These are phyloP conservation scores for Darevskia mixta DNA, from an alignment of 2,797 vertebrate genomes.

Conservation along the genomic window DNA sequence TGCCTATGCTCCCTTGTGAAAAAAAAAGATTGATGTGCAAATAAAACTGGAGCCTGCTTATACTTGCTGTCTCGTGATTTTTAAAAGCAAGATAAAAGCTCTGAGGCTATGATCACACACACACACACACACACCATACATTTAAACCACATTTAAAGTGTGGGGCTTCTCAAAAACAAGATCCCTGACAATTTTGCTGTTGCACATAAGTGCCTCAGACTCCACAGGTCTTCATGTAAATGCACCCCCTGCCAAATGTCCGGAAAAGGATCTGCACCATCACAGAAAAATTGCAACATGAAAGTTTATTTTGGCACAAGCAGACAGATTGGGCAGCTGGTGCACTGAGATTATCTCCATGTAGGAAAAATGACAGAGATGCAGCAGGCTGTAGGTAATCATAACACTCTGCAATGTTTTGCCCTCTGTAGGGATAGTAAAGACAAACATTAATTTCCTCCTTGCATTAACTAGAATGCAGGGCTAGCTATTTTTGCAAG, in stretches of 20 bases:
- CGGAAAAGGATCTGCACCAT: not conserved
- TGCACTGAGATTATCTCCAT: not conserved
- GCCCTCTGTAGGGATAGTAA: slow-evolving; percentile 1
- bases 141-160: no score
- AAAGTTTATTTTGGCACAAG: slow-evolving; percentile 8
- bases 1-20: not conserved
- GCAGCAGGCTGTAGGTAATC: slow-evolving; percentile 18
- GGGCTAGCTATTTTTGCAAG: not conserved
- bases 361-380: not conserved
- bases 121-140: not conserved
- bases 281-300: not conserved
- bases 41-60: not conserved
- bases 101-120: not conserved
- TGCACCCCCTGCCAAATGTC: not conserved
- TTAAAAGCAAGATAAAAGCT: not conserved
- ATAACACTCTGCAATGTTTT: slow-evolving; percentile 22
- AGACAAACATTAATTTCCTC: slow-evolving; percentile 46
- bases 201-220: not conserved
- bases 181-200: not conserved
- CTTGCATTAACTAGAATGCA: slow-evolving; percentile 30
- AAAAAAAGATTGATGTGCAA: not conserved
- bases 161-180: not conserved
- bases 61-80: not conserved
- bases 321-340: slow-evolving; percentile 2
- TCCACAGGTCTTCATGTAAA: not conserved